Evolutionary conservation across 2,113 vertebrate genomes (phyloP).

Genomic region (Onychostruthus taczanowskii): DNA sequence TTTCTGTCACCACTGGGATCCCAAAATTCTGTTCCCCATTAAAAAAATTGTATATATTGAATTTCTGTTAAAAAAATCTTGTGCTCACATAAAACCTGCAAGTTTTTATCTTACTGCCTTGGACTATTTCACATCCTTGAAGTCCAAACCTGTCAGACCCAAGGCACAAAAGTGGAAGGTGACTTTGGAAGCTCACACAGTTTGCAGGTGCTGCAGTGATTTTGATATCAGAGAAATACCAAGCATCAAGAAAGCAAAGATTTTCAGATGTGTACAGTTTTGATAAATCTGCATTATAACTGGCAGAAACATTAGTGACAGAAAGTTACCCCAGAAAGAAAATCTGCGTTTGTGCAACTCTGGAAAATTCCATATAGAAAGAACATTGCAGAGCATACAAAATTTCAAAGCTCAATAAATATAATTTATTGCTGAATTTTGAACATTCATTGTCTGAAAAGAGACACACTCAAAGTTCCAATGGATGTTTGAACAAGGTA

Average conservation of each 20-base stretch:
- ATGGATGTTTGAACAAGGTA: neutral
- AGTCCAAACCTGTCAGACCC: neutral
- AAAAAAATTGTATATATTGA: neutral
- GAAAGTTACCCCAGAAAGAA: neutral
- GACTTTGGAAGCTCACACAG: neutral
- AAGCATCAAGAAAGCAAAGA: neutral
- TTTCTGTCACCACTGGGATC: neutral
- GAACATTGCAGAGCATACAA: neutral
- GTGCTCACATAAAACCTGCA: neutral
- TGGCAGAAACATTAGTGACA: neutral
- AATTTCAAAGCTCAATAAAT: neutral
- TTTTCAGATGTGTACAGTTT: neutral
- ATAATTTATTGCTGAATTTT: neutral
- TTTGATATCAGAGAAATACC: neutral
- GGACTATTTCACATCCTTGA: neutral
- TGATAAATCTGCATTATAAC: neutral
- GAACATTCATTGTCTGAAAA: neutral
- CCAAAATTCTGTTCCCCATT: slow-evolving; percentile 26
- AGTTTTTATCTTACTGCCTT: neutral
- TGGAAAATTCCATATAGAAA: neutral
- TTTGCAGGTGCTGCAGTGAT: neutral
- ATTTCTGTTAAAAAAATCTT: too few species aligned
- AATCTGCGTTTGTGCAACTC: neutral
- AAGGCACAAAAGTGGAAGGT: neutral
- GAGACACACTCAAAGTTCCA: neutral